phyloP scores from a whole-genome alignment of 2,888 invertebrate genomes.

The Parelbella ahira region DNA sequence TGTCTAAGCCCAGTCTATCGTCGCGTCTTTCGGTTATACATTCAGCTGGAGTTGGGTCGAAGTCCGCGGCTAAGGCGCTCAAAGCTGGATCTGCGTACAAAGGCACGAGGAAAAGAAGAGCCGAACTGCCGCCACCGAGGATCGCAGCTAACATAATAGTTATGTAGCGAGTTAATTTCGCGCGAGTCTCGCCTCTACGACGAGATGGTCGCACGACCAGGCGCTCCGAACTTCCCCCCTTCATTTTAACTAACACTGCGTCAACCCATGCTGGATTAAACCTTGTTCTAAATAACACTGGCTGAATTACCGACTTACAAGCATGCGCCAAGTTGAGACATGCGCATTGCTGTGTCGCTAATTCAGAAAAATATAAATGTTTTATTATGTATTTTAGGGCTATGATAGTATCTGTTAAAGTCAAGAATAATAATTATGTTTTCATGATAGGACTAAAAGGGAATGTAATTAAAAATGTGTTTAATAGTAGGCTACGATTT shows the following conservation, averaged over 20 bases:
- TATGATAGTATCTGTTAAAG: no score
- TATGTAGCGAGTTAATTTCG: conserved; percentile 66
- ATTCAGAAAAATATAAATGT: conserved; percentile 11
- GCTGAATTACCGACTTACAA: conserved; percentile 39
- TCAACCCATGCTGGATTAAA: conserved; percentile 67
- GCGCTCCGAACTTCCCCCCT: conserved; percentile 72
- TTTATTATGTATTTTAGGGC: conserved; percentile 2
- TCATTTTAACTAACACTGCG: conserved; percentile 63
- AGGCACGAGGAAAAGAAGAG: conserved; percentile 72
- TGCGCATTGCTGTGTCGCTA: conserved; percentile 30
- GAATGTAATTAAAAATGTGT: no score
- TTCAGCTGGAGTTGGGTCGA: conserved; percentile 86
- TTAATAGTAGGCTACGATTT: no score
- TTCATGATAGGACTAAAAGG: no score
- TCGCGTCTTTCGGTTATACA: conserved; percentile 86
- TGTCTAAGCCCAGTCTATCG: conserved; percentile 86
- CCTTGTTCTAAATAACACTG: conserved; percentile 43
- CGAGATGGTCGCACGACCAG: conserved; percentile 63
- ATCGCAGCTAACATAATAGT: conserved; percentile 68
- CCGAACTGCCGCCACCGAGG: conserved; percentile 69
- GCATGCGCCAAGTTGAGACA: conserved; percentile 48
- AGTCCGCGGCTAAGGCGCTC: conserved; percentile 86
- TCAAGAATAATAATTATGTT: no score
- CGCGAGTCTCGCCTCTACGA: conserved; percentile 63
- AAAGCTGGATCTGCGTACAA: conserved; percentile 75